phyloP scores from a whole-genome alignment of 2,888 invertebrate genomes.

The Eustalomyia histrio region DNA sequence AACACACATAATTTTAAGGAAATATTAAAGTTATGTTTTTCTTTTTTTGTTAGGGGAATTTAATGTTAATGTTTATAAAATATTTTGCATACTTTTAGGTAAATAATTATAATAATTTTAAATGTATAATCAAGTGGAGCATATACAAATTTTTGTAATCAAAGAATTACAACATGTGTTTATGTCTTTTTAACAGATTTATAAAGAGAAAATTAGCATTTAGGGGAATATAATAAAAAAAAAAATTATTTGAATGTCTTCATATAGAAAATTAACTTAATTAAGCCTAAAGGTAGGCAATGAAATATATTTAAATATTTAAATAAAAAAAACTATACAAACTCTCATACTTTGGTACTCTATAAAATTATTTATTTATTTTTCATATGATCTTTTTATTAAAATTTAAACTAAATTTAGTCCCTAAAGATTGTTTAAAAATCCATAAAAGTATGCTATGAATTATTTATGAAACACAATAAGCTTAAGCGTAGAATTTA shows the following conservation, averaged over 20 bases:
- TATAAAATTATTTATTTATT: no score
- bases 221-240: background rate
- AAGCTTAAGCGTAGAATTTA: no score
- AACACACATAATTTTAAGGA: constrained; percentile 4
- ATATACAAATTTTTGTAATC: constrained; percentile 21
- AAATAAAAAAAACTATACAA: no score
- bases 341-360: no score
- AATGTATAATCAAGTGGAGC: background rate
- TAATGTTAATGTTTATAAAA: constrained; percentile 20
- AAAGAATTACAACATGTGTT: constrained; percentile 23
- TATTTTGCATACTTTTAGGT: constrained; percentile 48
- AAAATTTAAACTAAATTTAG: no score
- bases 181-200: background rate
- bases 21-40: constrained; percentile 7
- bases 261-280: background rate
- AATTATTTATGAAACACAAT: no score
- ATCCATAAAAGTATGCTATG: no score
- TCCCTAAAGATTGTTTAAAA: no score
- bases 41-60: background rate
- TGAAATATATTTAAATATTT: background rate
- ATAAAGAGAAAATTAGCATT: background rate
- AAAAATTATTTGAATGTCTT: no score
- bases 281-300: background rate
- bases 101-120: constrained; percentile 30
- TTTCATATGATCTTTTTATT: no score